phyloP scores from a whole-genome alignment of 2,797 vertebrate species.

The Pteropus rufus region DNA sequence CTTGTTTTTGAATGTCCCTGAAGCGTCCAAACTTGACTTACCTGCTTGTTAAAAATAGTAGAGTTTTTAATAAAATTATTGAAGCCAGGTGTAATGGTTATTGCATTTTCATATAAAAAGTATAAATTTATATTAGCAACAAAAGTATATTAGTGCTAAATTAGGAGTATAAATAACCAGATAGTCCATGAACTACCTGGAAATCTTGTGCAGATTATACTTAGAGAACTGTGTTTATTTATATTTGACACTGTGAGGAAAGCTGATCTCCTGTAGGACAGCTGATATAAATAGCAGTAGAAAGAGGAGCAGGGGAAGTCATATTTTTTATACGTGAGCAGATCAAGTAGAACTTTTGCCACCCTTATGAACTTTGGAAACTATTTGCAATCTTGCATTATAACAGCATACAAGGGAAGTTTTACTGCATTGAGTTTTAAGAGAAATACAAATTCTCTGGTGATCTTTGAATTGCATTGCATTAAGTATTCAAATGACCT shows the following conservation, averaged over 20 bases:
- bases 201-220: conserved; percentile 16
- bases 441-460: neutral
- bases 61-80: neutral
- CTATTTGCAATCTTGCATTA: neutral
- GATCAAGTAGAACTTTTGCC: conserved; percentile 26
- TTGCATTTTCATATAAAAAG: conserved; percentile 14
- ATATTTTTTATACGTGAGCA: neutral
- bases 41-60: neutral
- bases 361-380: conserved; percentile 37
- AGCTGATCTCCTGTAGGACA: conserved; percentile 41
- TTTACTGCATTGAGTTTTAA: neutral
- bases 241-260: conserved; percentile 56
- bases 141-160: neutral
- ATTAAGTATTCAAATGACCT: neutral
- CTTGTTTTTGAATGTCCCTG: neutral
- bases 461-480: neutral
- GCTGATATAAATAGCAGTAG: conserved; percentile 58
- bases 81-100: neutral
- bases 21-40: neutral
- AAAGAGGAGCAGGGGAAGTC: conserved; percentile 11
- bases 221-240: conserved; percentile 51
- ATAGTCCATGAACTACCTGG: conserved; percentile 3
- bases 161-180: conserved; percentile 6
- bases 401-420: neutral
- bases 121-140: neutral